A percentile compares a stretch with the other conserved stretches of the same genome.
These are phyloP conservation scores for Carabus problematicus DNA, from an alignment of 2,888 invertebrate genomes.

Conservation along the genomic window DNA sequence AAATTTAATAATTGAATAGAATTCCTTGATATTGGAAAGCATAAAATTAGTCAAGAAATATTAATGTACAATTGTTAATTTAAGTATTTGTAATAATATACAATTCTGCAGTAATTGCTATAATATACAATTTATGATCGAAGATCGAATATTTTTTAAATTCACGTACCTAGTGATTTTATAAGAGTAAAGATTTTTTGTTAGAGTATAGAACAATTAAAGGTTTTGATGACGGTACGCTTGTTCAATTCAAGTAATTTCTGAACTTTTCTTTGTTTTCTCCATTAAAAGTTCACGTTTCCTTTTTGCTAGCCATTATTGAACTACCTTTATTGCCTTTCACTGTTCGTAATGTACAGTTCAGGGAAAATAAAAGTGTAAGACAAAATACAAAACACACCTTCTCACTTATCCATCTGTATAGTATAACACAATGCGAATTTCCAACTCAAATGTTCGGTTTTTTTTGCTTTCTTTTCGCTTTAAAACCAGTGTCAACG, in stretches of 20 bases:
- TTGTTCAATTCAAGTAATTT: too few species aligned
- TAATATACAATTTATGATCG: too few species aligned
- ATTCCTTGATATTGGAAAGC: conserved; percentile 25
- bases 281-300: background rate
- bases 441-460: background rate
- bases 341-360: background rate
- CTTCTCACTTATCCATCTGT: conserved; percentile 3
- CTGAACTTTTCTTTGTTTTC: too few species aligned
- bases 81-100: too few species aligned
- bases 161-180: too few species aligned
- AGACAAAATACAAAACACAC: conserved; percentile 10
- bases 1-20: conserved; percentile 22
- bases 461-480: background rate
- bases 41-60: conserved; percentile 9
- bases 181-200: too few species aligned
- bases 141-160: too few species aligned
- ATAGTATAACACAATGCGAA: background rate
- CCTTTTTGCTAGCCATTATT: conserved; percentile 1
- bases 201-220: too few species aligned
- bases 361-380: conserved; percentile 2
- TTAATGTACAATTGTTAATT: too few species aligned
- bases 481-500: background rate
- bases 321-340: conserved; percentile 1
- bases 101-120: too few species aligned
- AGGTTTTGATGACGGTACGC: too few species aligned